Base-by-base conservation (phyloP, 1,140 invertebrate genomes). In the Acyrthosiphon pisum region DNA sequence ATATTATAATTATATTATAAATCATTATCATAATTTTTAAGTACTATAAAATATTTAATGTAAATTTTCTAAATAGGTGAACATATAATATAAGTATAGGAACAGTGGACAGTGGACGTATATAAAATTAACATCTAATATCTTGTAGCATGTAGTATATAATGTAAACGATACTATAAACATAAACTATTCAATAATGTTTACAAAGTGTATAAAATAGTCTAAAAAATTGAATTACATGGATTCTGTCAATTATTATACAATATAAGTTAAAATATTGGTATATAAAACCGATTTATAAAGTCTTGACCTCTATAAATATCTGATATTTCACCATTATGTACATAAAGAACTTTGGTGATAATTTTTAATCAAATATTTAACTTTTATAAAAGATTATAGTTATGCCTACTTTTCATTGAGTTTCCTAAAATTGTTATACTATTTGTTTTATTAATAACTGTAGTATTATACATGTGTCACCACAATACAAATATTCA, bases 251-350 rank as follows among this genome's bases (percentile, higher is more conserved):
- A 87, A 46, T 88, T 35, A 50, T 88, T 88, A 86, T 44, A 86
- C 30, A 88, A 50, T 88, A 50, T 88, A 87, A 48, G 26, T 87
- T n/a, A n/a, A 46, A 87, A 46, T 88, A 88, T 88, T 88, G 84
- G 60, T 68, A 68, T 68, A 68, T 68, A 68, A 68, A 68, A 68
- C 30, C 30, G 30, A 46, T 88, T n/a, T 50, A 88, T 50, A 88
- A 48, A 88, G 86, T 48, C 86, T 87, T 87, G 26, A 87, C 44
- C 84, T 87, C 84, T 46, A 87, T 46, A 87, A 87, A n/a, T n/a
- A 87, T 48, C 9, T 87, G 44, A 87, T 46, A 48, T 87, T n/a
- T 87, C 44, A 87, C n/a, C 44, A 48, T 87, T 84, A 84, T 84
- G 23, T 84, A 84, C 3, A 87, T 87, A 87, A 84, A 44, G 60